A percentile compares a stretch with the other conserved stretches of the same genome.
Conservation (phyloP, 2,797 vertebrate species). For the Xenentodon cancila region DNA sequence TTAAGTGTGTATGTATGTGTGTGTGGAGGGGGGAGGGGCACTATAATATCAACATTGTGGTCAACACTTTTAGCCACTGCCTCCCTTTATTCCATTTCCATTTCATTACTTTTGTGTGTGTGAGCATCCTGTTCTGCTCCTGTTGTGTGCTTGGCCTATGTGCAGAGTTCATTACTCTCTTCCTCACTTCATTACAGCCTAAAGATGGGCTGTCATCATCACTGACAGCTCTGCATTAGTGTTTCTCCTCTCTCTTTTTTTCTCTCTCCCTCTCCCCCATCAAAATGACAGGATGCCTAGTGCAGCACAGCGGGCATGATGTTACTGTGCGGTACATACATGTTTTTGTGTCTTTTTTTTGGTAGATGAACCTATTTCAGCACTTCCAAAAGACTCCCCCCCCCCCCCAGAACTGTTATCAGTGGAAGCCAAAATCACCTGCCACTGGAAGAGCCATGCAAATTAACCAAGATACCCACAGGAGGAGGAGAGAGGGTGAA, state of each 20-base stretch:
- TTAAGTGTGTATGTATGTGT: constrained; percentile 29
- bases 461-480: constrained; percentile 47
- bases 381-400: constrained; percentile 25
- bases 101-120: constrained; percentile 38
- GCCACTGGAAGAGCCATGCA: constrained; percentile 48
- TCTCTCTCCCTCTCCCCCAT: neutral
- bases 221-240: constrained; percentile 51
- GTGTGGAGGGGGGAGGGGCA: constrained; percentile 17
- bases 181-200: constrained; percentile 77
- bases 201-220: constrained; percentile 76
- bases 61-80: constrained; percentile 50
- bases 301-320: constrained; percentile 31
- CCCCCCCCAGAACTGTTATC: constrained; percentile 35
- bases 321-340: constrained; percentile 21
- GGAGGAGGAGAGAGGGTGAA: constrained; percentile 15
- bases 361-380: constrained; percentile 31
- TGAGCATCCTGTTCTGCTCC: constrained; percentile 50
- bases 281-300: constrained; percentile 45
- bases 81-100: constrained; percentile 15
- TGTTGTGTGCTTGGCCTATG: constrained; percentile 38
- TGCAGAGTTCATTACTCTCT: constrained; percentile 73
- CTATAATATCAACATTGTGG: constrained; percentile 43
- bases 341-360: constrained; percentile 44
- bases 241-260: neutral
- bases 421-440: constrained; percentile 58